Evolutionary conservation across 1,140 invertebrate genomes (phyloP).

Genomic region (Euschistus heros): DNA sequence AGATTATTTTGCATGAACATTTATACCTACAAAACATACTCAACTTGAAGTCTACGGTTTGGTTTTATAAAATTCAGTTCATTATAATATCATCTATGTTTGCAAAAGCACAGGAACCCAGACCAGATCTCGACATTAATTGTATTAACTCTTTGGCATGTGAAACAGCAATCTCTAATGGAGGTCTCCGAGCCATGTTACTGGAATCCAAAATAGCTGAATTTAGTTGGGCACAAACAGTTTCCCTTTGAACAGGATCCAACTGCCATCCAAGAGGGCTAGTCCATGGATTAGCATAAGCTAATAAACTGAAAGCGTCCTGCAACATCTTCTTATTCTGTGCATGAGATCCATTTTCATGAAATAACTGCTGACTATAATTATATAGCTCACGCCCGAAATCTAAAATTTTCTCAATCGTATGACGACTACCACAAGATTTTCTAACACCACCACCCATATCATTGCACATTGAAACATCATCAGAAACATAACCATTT

Average conservation of each 20-base stretch:
- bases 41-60: no score
- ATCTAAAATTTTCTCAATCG: conserved; percentile 80
- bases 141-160: conserved; percentile 79
- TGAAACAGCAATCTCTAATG: conserved; percentile 79
- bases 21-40: no score
- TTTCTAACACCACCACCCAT: conserved; percentile 39
- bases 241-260: conserved; percentile 82
- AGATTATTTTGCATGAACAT: no score
- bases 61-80: no score
- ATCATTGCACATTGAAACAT: conserved; percentile 28
- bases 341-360: conserved; percentile 72
- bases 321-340: conserved; percentile 69
- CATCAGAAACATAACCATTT: conserved; percentile 48
- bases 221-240: conserved; percentile 87
- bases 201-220: conserved; percentile 90
- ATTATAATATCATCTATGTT: conserved; percentile 52
- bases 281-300: conserved; percentile 94
- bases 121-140: conserved; percentile 75
- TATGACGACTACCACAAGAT: conserved; percentile 62
- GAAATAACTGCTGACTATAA: conserved; percentile 73
- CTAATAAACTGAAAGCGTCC: conserved; percentile 94
- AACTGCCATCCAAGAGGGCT: conserved; percentile 95
- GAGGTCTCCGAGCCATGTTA: conserved; percentile 75
- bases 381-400: conserved; percentile 88
- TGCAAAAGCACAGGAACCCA: conserved; percentile 89